Evolutionary conservation across 2,113 vertebrate genomes (phyloP).

Genomic region (Eublepharis macularius): DNA sequence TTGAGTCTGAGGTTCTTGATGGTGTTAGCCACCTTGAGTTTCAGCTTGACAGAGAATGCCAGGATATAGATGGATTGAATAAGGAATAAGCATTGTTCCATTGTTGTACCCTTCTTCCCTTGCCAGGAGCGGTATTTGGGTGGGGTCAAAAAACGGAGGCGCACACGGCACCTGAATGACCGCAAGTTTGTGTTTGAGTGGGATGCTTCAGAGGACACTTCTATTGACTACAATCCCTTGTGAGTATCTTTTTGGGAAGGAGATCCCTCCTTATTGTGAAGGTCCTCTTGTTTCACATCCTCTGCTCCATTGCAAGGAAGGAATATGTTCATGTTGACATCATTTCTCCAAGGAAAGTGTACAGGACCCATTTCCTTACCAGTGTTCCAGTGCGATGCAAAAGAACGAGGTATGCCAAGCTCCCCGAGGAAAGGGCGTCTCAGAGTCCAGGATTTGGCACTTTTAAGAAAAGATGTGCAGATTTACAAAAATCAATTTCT

Average conservation of each 20-base stretch:
- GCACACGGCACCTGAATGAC: conserved; percentile 95
- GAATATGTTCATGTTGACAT: background rate
- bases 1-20: background rate
- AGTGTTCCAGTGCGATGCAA: background rate
- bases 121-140: conserved; percentile 93
- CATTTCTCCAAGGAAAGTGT: background rate
- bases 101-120: background rate
- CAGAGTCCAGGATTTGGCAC: background rate
- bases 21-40: background rate
- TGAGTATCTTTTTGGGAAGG: conserved; percentile 70
- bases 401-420: background rate
- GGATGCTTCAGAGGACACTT: conserved; percentile 96
- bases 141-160: conserved; percentile 91
- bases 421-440: background rate
- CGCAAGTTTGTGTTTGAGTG: conserved; percentile 99
- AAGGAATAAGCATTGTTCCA: background rate
- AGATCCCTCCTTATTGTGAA: background rate
- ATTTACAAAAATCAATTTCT: background rate
- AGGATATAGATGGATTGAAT: background rate
- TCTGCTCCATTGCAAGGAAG: background rate
- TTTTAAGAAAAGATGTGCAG: background rate
- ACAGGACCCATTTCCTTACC: background rate
- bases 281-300: background rate
- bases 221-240: conserved; percentile 95
- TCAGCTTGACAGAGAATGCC: background rate